phyloP scores from a whole-genome alignment of 1,140 invertebrate species.

The Ptiloglossa arizonensis region DNA sequence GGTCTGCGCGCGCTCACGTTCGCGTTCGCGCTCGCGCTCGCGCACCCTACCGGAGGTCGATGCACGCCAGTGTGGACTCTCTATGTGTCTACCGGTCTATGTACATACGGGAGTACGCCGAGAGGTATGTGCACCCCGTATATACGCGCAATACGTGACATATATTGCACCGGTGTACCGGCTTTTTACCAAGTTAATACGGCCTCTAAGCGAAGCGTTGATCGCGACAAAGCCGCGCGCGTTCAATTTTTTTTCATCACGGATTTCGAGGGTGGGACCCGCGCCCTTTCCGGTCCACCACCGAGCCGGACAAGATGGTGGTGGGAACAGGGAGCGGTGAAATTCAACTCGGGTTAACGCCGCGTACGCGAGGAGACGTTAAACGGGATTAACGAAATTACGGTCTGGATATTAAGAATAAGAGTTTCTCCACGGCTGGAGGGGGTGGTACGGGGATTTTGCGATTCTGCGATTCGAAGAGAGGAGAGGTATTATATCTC shows the following conservation, averaged over 20 bases:
- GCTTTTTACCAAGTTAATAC: slow-evolving; percentile 49
- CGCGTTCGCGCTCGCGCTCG: not conserved
- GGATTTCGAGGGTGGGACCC: not conserved
- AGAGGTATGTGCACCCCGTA: slow-evolving; percentile 26
- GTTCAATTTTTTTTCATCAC: slow-evolving; percentile 14
- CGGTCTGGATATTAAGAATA: not conserved
- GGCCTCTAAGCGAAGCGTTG: slow-evolving; percentile 33
- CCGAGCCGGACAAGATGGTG: not conserved
- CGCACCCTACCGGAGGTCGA: slow-evolving; percentile 39
- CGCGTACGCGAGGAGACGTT: too few species aligned
- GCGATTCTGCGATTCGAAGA: too few species aligned
- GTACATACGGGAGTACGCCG: slow-evolving; percentile 15
- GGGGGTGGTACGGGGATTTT: too few species aligned
- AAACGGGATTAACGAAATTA: not conserved
- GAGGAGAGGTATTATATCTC: too few species aligned
- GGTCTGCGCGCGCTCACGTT: slow-evolving; percentile 3
- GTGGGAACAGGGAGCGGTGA: too few species aligned
- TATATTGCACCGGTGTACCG: slow-evolving; percentile 27
- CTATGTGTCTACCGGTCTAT: slow-evolving; percentile 31
- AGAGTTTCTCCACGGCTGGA: not conserved
- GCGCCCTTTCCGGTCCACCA: not conserved
- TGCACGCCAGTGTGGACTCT: slow-evolving; percentile 48
- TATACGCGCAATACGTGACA: slow-evolving; percentile 38
- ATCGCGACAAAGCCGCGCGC: slow-evolving; percentile 28
- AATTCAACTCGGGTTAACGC: too few species aligned